Conservation (phyloP, 2,888 invertebrate species). For the Timema podura region DNA sequence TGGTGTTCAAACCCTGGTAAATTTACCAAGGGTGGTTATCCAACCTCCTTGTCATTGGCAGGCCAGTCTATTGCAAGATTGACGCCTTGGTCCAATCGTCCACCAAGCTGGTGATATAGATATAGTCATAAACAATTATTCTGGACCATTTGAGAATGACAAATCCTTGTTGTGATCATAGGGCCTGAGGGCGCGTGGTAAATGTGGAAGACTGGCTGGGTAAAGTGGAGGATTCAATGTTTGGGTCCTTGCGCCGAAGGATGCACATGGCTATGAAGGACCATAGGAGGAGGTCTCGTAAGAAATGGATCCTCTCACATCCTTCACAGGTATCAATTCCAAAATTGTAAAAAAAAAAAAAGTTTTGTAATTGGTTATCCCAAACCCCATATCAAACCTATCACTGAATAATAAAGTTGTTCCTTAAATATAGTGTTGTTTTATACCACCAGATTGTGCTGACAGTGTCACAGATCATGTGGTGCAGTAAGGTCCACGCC, state of each 20-base stretch:
- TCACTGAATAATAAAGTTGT: too few species aligned
- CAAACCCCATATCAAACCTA: too few species aligned
- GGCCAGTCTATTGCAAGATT: too few species aligned
- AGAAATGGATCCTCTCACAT: constrained; percentile 69
- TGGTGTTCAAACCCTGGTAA: too few species aligned
- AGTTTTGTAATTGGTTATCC: too few species aligned
- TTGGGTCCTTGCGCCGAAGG: constrained; percentile 66
- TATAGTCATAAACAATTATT: too few species aligned
- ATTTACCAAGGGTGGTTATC: too few species aligned
- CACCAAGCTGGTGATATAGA: too few species aligned
- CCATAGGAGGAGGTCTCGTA: constrained; percentile 58
- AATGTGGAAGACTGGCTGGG: constrained; percentile 91
- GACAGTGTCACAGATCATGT: constrained; percentile 85
- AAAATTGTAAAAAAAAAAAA: neutral
- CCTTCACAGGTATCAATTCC: constrained; percentile 60
- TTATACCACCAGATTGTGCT: constrained; percentile 62
- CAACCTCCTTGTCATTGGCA: too few species aligned
- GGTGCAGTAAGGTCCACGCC: constrained; percentile 75
- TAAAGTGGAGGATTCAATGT: constrained; percentile 89
- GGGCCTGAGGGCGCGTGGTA: constrained; percentile 80
- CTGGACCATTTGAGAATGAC: too few species aligned
- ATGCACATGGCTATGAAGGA: constrained; percentile 73
- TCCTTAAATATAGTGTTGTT: too few species aligned
- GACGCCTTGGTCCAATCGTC: too few species aligned
- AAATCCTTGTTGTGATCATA: constrained; percentile 34